Base-by-base conservation (phyloP, 1,140 invertebrate species). In the Drosophila setifemur region DNA sequence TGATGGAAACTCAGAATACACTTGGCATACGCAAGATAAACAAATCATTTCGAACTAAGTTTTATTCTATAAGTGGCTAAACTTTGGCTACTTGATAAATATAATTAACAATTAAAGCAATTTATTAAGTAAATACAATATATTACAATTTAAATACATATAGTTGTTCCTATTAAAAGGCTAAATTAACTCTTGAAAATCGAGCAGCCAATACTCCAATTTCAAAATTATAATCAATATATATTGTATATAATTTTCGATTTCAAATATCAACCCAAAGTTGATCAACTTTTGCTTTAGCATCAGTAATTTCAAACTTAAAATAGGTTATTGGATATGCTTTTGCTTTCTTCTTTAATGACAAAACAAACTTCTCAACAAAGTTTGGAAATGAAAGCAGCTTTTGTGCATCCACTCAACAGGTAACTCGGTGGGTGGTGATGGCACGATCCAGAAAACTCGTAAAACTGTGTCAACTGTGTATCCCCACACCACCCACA, bases 381-480 rank as follows among this genome's bases (percentile, higher is more conserved):
- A 64, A 64, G 42, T 64, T 14, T 19, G 14, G 57, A 39, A 64
- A 64, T 63, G 57, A 49, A 64, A 64, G 42, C 58, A 19, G 49
- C n/a, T 40, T 64, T 64, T 49, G 33, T 64, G 57, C 40, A 29
- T 64, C 60, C 67, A 70, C 66, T 70, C 67, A 70, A 70, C 67
- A 71, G 54, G 67, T 71, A 70, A 60, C 31, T 11, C 53, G 43
- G 40, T 63, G 60, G 60, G 40, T 55, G 52, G 26, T 11, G 8
- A 19, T n/a, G n/a, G 5, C 14, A 21, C n/a, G 19, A 6, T 8
- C 8, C 35, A 61, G 14, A 54, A 44, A 54, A 48, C 53, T 60
- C 25, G 28, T 28, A 26, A 70, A 83, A 85, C 47, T 78, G 53
- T 83, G 79, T 79, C 74, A 85, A 79, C 74, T 78, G n/a, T n/a